Evolutionary conservation across 2,797 vertebrate species (phyloP).

Genomic region (Pteropus rufus): DNA sequence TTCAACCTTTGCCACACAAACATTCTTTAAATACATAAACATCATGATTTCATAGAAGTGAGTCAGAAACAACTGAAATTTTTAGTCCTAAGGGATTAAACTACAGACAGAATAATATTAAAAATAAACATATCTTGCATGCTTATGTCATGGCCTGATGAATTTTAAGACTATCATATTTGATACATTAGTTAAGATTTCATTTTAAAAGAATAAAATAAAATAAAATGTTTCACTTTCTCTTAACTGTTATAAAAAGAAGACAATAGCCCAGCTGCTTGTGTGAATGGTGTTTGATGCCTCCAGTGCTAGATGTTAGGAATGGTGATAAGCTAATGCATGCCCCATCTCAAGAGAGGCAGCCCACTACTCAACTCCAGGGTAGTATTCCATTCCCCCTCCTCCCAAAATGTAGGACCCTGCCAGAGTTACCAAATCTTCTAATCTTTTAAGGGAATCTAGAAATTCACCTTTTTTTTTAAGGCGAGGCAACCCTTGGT

Average conservation of each 20-base stretch:
- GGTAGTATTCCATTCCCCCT: accelerated
- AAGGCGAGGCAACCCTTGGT: too few species aligned
- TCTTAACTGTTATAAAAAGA: not conserved
- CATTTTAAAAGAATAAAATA: not conserved
- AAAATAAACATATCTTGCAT: not conserved
- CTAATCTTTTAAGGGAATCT: not conserved
- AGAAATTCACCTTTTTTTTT: not conserved
- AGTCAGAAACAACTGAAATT: not conserved
- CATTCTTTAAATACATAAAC: not conserved
- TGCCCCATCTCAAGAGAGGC: not conserved
- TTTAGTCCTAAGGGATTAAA: not conserved
- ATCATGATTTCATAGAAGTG: not conserved
- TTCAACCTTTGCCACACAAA: not conserved
- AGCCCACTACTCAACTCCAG: not conserved
- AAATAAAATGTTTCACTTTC: not conserved
- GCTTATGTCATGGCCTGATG: not conserved
- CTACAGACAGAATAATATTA: not conserved
- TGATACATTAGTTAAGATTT: not conserved
- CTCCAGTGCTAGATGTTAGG: accelerated
- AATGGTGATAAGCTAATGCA: accelerated
- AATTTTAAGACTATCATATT: not conserved
- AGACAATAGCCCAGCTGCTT: not conserved
- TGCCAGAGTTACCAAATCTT: not conserved
- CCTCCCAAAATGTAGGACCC: not conserved
- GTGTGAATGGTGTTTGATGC: not conserved